Evolutionary conservation across 2,113 vertebrate genomes (phyloP).

Genomic region (Hymenochirus boettgeri): DNA sequence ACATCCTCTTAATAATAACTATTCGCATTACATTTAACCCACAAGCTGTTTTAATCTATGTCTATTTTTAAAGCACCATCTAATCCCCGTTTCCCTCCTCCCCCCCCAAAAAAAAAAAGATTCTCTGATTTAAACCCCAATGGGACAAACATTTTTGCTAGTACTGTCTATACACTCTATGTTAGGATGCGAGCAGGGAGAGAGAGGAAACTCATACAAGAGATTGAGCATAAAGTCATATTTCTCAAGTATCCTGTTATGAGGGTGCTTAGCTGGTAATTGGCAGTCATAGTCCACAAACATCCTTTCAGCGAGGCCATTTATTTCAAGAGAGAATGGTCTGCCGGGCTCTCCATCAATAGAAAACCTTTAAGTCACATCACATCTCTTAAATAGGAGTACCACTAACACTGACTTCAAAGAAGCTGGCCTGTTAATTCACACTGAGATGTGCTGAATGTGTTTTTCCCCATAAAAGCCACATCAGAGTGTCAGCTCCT

Average conservation of each 20-base stretch:
- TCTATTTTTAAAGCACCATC: too few species aligned
- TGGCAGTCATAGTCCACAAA: slow-evolving; percentile 72
- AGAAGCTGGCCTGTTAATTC: slow-evolving; percentile 95
- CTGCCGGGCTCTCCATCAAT: slow-evolving; percentile 96
- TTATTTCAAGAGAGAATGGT: too few species aligned
- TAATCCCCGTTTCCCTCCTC: too few species aligned
- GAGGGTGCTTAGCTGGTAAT: slow-evolving; percentile 74
- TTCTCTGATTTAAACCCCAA: neutral
- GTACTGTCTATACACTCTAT: slow-evolving; percentile 43
- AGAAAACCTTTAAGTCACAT: slow-evolving; percentile 95
- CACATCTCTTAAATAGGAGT: slow-evolving; percentile 96
- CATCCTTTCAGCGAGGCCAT: slow-evolving; percentile 77
- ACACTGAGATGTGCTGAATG: slow-evolving; percentile 93
- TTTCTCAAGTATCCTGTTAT: slow-evolving; percentile 73
- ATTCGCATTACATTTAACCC: neutral
- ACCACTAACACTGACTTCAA: slow-evolving; percentile 98
- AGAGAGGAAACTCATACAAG: slow-evolving; percentile 59
- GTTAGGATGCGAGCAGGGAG: slow-evolving; percentile 52
- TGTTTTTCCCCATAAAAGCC: slow-evolving; percentile 96
- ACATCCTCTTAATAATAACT: too few species aligned
- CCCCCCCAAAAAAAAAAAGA: neutral
- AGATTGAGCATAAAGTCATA: slow-evolving; percentile 61
- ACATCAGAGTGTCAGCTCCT: slow-evolving; percentile 86
- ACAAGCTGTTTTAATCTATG: neutral
- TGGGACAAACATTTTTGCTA: slow-evolving; percentile 1